Base-by-base conservation (phyloP, 2,113 vertebrate genomes). In the Burhinus oedicnemus region DNA sequence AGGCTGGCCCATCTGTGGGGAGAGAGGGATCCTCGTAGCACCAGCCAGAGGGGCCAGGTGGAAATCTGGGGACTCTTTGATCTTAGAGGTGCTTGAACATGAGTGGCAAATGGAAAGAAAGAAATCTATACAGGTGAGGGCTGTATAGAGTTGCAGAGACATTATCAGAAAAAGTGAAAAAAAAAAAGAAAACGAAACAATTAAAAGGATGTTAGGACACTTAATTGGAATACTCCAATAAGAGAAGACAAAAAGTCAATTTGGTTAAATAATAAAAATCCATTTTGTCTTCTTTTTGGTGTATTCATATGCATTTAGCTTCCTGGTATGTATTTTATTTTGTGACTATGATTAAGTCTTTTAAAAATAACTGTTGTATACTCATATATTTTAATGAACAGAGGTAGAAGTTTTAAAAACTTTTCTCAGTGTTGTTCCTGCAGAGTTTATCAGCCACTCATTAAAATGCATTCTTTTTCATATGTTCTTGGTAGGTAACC, bases 401-500 rank as follows among this genome's bases (percentile, higher is more conserved):
- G 47, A 64, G 17, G 32, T 16, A 17, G 26, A 26, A 51, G 6
- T 20, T 88, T 87, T 32, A 0, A 78, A 70, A 83, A 19, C n/a
- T 44, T 54, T 61, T 42, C 23, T 83, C 13, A 42, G 15, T 66
- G 58, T 54, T 66, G 17, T 30, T 82, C 8, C 60, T 86, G 29
- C 16, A 14, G 15, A 38, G 20, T 58, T 78, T 64, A 26, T 61
- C 36, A 79, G 32, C 34, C 23, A 10, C 87, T 61, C 10, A 32
- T 52, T 64, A 49, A 88, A 91, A 55, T 21, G 19, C 16, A 7
- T 82, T 80, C 8, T 72, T 57, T 89, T 83, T 45, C 19, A 1
- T 45, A 11, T 90, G 51, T 81, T 92, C 49, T 93, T 71, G 89
- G 32, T 89, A 99, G 99, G 99, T 92, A 99, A 99, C 95, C 98